A percentile compares a stretch with the other conserved stretches of the same genome.
These are phyloP conservation scores for Chelon auratus DNA, from an alignment of 2,797 vertebrate species.

Conservation along the genomic window DNA sequence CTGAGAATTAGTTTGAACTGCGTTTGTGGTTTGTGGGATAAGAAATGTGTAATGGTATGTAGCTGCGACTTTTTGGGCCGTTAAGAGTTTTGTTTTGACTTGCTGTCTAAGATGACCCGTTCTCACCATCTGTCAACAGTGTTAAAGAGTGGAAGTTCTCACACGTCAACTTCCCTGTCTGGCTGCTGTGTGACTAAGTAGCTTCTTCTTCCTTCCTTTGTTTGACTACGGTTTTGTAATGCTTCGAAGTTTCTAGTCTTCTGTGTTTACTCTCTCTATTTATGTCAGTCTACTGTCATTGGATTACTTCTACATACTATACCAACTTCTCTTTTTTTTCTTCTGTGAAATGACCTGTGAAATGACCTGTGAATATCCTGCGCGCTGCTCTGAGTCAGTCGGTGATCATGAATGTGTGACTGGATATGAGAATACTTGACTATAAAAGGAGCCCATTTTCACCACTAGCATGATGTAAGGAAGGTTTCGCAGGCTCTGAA, in stretches of 20 bases:
- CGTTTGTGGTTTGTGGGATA: conserved; percentile 29
- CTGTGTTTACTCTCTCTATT: neutral
- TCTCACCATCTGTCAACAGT: conserved; percentile 37
- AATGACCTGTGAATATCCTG: neutral
- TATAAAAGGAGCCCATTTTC: conserved; percentile 36
- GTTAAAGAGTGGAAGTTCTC: conserved; percentile 59
- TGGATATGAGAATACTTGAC: conserved; percentile 12
- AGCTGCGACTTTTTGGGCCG: neutral
- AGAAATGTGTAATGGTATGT: conserved; percentile 7
- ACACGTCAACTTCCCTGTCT: conserved; percentile 67
- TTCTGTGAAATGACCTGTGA: neutral
- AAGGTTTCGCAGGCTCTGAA: conserved; percentile 57
- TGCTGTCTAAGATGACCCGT: conserved; percentile 28
- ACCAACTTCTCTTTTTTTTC: neutral
- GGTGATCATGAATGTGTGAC: conserved; percentile 6
- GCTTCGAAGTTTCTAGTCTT: conserved; percentile 4
- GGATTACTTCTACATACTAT: neutral
- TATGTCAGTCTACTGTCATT: neutral
- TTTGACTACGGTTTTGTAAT: conserved; percentile 42
- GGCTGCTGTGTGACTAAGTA: conserved; percentile 60
- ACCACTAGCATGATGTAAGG: conserved; percentile 23
- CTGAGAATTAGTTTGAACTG: conserved; percentile 21
- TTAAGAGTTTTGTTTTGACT: conserved; percentile 38
- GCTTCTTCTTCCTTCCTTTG: conserved; percentile 70
- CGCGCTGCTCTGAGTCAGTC: neutral